phyloP scores from a whole-genome alignment of 2,113 vertebrate genomes.

The Anoura caudifer region DNA sequence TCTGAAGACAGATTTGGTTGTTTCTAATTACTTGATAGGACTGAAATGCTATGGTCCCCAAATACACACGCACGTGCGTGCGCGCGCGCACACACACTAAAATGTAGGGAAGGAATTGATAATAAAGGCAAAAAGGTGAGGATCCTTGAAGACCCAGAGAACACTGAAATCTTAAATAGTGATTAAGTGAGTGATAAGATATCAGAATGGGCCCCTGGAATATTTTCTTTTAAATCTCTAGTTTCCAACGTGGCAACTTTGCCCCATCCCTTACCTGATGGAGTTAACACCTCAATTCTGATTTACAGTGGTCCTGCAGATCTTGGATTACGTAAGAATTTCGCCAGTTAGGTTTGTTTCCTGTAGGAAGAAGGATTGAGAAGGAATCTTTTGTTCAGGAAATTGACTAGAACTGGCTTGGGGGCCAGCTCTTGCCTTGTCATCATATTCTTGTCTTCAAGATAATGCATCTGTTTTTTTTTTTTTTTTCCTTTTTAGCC shows the following conservation, averaged over 20 bases:
- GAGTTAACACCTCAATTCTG: neutral
- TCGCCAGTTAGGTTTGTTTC: neutral
- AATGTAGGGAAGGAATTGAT: neutral
- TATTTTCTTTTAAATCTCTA: neutral
- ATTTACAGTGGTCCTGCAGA: neutral
- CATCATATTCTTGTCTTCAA: slow-evolving; percentile 43
- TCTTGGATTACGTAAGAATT: neutral
- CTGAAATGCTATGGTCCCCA: neutral
- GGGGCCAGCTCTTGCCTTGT: slow-evolving; percentile 44
- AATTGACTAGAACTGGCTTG: slow-evolving; percentile 50
- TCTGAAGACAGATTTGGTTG: neutral
- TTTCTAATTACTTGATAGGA: neutral
- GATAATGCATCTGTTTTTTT: slow-evolving; percentile 34
- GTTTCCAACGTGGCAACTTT: neutral
- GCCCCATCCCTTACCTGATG: neutral
- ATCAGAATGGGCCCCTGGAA: neutral
- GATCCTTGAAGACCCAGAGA: neutral
- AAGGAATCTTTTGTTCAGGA: slow-evolving; percentile 30
- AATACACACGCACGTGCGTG: neutral
- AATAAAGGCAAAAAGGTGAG: neutral
- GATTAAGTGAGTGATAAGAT: neutral
- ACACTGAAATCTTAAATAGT: neutral
- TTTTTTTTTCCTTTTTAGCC: neutral
- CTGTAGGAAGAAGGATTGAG: neutral
- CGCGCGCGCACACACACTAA: neutral